Conservation (phyloP, 2,888 invertebrate species). For the Andricus quercusramuli region DNA sequence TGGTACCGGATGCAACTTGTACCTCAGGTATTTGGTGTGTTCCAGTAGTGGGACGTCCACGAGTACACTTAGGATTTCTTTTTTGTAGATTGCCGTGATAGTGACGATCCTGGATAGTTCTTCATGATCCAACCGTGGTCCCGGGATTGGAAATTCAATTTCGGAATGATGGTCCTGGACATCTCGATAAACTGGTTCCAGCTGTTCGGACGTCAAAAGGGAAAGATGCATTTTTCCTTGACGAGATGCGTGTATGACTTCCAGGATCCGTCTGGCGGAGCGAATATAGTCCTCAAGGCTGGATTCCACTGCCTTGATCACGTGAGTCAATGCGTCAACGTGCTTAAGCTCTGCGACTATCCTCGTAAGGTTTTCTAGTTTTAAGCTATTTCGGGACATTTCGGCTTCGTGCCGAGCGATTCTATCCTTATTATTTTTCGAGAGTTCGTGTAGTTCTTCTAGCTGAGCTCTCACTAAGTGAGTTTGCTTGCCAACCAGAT, state of each 20-base stretch:
- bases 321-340: neutral
- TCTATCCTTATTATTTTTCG: neutral
- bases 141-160: neutral
- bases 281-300: neutral
- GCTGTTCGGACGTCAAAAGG: neutral
- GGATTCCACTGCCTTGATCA: neutral
- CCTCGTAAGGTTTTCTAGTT: neutral
- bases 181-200: too few relatives aligned
- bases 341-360: too few relatives aligned
- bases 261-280: neutral
- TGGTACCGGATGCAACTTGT: neutral
- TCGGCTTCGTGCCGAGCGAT: neutral
- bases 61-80: too few relatives aligned
- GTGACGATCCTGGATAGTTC: neutral
- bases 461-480: neutral
- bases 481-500: neutral
- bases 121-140: neutral
- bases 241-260: neutral
- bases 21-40: neutral
- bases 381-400: neutral
- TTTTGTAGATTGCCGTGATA: too few relatives aligned
- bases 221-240: neutral
- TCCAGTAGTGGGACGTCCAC: neutral
- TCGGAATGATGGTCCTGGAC: neutral
- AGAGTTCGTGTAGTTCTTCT: neutral